phyloP scores from a whole-genome alignment of 2,888 invertebrate genomes.

The Fragum sueziense region DNA sequence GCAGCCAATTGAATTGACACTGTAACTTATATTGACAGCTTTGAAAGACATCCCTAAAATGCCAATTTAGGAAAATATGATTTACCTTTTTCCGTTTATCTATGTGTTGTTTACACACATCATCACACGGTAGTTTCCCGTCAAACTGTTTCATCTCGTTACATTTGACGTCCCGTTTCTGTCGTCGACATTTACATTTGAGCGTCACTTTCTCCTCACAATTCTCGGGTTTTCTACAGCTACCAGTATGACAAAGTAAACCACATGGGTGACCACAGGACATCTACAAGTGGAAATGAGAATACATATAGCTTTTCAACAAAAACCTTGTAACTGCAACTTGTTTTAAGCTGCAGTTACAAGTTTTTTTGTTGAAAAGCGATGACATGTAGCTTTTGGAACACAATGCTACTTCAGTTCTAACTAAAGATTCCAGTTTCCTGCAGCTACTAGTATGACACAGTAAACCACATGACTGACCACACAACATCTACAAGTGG shows the following conservation, averaged over 20 bases:
- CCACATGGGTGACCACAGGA: conserved; percentile 90
- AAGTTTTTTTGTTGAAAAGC: too few species aligned
- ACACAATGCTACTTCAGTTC: too few species aligned
- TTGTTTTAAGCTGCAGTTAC: too few species aligned
- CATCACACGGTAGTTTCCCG: conserved; percentile 77
- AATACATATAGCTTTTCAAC: neutral
- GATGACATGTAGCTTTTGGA: too few species aligned
- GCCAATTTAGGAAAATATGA: too few species aligned
- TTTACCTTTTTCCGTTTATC: conserved; percentile 73
- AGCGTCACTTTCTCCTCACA: conserved; percentile 92
- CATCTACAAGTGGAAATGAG: conserved; percentile 84
- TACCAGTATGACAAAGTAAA: conserved; percentile 78
- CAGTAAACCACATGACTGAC: too few species aligned
- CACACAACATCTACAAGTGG: too few species aligned
- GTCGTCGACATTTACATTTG: conserved; percentile 89
- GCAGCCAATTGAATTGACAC: too few species aligned
- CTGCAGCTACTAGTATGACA: too few species aligned
- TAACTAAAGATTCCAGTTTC: too few species aligned
- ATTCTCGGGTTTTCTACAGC: conserved; percentile 83
- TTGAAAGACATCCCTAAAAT: too few species aligned
- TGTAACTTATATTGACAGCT: too few species aligned
- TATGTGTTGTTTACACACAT: conserved; percentile 72
- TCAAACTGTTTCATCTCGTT: conserved; percentile 65
- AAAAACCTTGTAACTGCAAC: neutral
- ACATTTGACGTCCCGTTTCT: conserved; percentile 89